These are phyloP conservation scores for Prinia subflava DNA, from an alignment of 2,113 vertebrate genomes.

Conservation along the genomic window DNA sequence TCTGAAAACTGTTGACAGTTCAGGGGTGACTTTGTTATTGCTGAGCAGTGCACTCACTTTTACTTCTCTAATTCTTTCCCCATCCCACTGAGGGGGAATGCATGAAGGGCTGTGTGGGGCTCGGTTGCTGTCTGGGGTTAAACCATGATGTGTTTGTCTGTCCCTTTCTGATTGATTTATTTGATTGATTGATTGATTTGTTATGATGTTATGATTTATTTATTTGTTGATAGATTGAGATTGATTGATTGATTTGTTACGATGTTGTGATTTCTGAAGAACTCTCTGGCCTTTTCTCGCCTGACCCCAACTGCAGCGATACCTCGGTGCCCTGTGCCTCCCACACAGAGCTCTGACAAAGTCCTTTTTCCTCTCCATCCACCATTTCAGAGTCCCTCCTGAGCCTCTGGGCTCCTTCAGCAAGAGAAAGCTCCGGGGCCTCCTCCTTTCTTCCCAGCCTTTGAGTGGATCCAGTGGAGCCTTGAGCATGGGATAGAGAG, in stretches of 20 bases:
- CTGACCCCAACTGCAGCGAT: not conserved
- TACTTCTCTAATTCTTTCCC: not conserved
- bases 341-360: not conserved
- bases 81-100: too few relatives aligned
- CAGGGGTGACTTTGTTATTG: not conserved
- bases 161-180: too few relatives aligned
- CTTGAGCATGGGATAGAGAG: not conserved
- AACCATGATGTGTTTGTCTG: not conserved
- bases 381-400: not conserved
- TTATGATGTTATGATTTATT: too few relatives aligned
- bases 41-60: not conserved
- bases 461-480: not conserved
- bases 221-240: too few relatives aligned
- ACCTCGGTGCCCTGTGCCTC: not conserved
- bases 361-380: not conserved
- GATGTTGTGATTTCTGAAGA: not conserved
- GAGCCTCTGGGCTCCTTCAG: not conserved
- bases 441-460: not conserved
- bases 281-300: not conserved
- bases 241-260: not conserved
- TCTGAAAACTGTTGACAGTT: not conserved
- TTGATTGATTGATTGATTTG: too few relatives aligned
- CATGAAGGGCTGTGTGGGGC: not conserved
- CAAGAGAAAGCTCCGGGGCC: not conserved
- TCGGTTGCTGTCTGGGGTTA: not conserved